phyloP scores from a whole-genome alignment of 1,140 invertebrate species.

The Rhyzopertha dominica region DNA sequence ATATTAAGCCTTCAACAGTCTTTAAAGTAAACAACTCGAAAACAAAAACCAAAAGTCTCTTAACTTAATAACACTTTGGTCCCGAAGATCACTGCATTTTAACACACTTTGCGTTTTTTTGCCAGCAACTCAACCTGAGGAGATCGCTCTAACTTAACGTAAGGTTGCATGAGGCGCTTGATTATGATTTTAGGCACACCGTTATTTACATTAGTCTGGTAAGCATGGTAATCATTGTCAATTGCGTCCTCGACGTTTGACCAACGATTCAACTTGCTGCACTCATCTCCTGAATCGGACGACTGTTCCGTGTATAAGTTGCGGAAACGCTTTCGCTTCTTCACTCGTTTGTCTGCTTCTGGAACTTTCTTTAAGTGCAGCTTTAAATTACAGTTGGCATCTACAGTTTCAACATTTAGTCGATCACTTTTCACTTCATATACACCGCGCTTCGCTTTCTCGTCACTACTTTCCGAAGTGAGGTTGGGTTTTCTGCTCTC shows the following conservation, averaged over 20 bases:
- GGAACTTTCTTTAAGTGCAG: constrained; percentile 27
- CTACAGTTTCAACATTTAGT: constrained; percentile 5
- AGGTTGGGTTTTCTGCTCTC: neutral
- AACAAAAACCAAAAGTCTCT: no score
- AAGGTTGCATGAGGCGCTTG: constrained; percentile 28
- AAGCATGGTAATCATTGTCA: neutral
- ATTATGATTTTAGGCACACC: constrained; percentile 37
- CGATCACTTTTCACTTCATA: constrained; percentile 1
- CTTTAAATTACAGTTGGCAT: no score
- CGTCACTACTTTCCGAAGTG: constrained; percentile 20
- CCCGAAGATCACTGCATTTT: no score
- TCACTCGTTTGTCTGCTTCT: constrained; percentile 17
- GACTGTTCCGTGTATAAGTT: constrained; percentile 16
- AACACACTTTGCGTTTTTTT: constrained; percentile 23
- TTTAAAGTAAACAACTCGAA: no score
- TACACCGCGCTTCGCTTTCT: neutral
- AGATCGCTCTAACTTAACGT: constrained; percentile 29
- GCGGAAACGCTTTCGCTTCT: constrained; percentile 18
- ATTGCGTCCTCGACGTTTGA: constrained; percentile 23
- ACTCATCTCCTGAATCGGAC: constrained; percentile 14
- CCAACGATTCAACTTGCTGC: constrained; percentile 24
- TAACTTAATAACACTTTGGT: no score
- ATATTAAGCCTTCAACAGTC: no score
- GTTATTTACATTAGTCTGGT: neutral
- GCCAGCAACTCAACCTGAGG: constrained; percentile 25